Evolutionary conservation across 2,797 vertebrate species (phyloP).

Genomic region (Muraenolepis orangiensis): DNA sequence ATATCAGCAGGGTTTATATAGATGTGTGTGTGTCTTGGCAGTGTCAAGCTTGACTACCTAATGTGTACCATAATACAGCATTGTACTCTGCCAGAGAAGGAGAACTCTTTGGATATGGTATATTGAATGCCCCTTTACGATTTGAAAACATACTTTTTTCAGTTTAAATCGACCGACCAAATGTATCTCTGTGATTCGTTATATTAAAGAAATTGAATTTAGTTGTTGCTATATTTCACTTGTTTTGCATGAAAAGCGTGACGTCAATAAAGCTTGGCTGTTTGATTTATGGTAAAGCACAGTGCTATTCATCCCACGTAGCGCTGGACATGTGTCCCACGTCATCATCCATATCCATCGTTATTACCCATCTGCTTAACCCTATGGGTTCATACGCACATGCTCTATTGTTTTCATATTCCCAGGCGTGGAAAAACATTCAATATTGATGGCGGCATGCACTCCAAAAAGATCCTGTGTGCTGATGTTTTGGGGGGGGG

Average conservation of each 20-base stretch:
- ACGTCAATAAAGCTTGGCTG: background rate
- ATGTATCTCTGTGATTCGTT: background rate
- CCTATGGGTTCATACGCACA: conserved; percentile 26
- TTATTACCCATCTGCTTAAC: conserved; percentile 17
- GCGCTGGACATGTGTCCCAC: background rate
- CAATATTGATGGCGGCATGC: conserved; percentile 41
- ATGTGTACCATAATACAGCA: conserved; percentile 20
- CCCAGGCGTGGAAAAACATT: conserved; percentile 52
- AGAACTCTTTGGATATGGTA: conserved; percentile 8
- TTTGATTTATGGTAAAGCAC: background rate
- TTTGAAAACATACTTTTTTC: background rate
- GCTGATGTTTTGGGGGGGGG: conserved; percentile 55
- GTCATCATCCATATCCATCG: background rate
- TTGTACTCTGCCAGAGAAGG: conserved; percentile 10
- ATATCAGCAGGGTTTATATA: conserved; percentile 12
- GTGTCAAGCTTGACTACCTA: conserved; percentile 10
- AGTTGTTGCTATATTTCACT: background rate
- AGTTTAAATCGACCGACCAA: background rate
- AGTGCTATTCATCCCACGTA: background rate
- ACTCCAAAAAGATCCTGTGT: conserved; percentile 58
- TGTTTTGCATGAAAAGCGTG: background rate
- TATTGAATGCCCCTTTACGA: background rate
- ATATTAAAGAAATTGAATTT: background rate
- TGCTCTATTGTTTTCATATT: conserved; percentile 20
- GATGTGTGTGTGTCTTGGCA: conserved; percentile 29